Conservation (phyloP, 2,797 vertebrate genomes). For the Psittacula derbiana region DNA sequence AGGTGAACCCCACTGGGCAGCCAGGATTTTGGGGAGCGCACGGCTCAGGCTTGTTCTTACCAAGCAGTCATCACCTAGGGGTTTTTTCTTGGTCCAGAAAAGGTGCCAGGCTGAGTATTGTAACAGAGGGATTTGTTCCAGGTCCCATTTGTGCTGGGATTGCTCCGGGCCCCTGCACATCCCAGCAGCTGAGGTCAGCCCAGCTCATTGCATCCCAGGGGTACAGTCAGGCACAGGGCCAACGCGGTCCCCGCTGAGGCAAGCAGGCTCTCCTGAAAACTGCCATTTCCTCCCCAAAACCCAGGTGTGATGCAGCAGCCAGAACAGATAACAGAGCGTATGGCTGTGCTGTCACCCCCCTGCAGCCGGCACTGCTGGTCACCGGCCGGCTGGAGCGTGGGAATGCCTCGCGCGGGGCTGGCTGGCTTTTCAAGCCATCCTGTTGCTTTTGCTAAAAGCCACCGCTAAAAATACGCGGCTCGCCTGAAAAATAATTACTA, state of each 20-base stretch:
- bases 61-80: background rate
- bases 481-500: background rate
- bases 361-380: fast-evolving
- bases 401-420: background rate
- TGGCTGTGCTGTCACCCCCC: fast-evolving
- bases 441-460: conserved; percentile 17
- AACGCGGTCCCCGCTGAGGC: fast-evolving
- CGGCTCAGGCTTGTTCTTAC: background rate
- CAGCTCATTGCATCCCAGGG: background rate
- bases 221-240: background rate
- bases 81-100: background rate
- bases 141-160: background rate
- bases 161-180: background rate
- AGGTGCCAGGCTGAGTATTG: background rate
- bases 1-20: fast-evolving
- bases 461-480: background rate
- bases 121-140: fast-evolving
- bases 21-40: background rate
- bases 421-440: background rate
- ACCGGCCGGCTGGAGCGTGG: background rate
- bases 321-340: fast-evolving
- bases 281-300: background rate
- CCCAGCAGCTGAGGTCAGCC: background rate
- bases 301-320: background rate
- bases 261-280: background rate